These are phyloP conservation scores for Platorchestia sp. DNA, from an alignment of 1,140 invertebrate genomes.

Conservation along the genomic window DNA sequence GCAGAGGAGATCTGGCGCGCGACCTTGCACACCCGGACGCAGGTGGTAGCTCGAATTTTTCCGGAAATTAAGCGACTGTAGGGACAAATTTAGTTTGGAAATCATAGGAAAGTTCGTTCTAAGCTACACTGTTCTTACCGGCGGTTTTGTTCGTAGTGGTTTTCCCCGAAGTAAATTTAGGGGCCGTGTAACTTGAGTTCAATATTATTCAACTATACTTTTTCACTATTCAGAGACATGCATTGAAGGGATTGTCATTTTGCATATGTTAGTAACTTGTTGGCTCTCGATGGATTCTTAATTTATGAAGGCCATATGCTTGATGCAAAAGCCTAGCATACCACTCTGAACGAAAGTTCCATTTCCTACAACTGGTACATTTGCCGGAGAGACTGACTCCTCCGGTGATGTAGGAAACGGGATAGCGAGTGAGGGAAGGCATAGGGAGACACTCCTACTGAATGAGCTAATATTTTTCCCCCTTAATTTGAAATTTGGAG, in stretches of 20 bases:
- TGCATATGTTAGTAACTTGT: background rate
- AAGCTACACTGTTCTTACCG: background rate
- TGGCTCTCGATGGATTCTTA: background rate
- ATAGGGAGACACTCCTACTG: too few species aligned
- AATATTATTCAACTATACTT: background rate
- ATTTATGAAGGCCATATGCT: too few species aligned
- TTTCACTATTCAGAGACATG: background rate
- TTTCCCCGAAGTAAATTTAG: background rate
- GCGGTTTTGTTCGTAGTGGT: background rate
- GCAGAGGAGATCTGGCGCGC: background rate
- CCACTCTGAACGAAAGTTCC: too few species aligned
- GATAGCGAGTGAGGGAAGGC: too few species aligned
- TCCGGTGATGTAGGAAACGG: too few species aligned
- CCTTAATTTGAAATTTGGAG: too few species aligned
- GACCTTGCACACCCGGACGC: conserved; percentile 3
- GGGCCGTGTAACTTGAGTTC: background rate
- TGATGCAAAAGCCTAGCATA: too few species aligned
- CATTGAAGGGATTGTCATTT: background rate
- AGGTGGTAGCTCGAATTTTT: background rate
- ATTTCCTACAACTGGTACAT: too few species aligned
- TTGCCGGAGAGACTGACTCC: too few species aligned
- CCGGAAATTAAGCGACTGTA: background rate
- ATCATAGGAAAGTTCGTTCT: background rate
- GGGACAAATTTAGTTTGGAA: background rate
- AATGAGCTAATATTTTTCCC: too few species aligned